A percentile compares a stretch with the other conserved stretches of the same genome.
These are phyloP conservation scores for Recurvirostra avosetta DNA, from an alignment of 2,113 vertebrate genomes.

Conservation along the genomic window DNA sequence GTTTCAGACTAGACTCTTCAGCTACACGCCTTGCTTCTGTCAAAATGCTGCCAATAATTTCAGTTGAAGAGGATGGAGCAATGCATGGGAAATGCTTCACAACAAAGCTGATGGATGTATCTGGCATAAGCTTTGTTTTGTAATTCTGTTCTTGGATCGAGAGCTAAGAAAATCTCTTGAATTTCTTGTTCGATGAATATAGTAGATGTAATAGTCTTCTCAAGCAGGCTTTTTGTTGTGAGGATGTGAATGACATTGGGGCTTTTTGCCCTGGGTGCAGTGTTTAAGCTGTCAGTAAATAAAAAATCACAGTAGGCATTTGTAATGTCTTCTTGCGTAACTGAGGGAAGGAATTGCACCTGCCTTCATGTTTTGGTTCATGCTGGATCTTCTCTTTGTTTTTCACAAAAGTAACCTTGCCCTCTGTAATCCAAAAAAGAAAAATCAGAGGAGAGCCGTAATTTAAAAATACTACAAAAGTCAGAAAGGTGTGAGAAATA, in stretches of 20 bases:
- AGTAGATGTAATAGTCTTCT: not conserved
- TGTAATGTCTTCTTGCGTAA: not conserved
- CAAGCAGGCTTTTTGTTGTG: not conserved
- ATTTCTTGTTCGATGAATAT: not conserved
- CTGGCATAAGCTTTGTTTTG: slow-evolving; percentile 29
- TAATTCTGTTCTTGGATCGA: not conserved
- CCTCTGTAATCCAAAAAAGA: not conserved
- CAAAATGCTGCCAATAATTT: slow-evolving; percentile 34
- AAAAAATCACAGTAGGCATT: not conserved
- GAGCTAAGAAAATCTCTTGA: slow-evolving; percentile 2
- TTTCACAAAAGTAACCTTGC: not conserved
- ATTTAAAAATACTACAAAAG: not conserved
- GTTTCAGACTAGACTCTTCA: not conserved
- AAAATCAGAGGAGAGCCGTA: not conserved
- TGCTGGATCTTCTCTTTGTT: not conserved
- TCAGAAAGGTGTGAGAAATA: not conserved
- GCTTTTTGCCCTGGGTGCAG: not conserved
- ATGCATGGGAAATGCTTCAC: not conserved
- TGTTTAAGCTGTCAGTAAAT: not conserved
- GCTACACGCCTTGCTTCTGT: not conserved
- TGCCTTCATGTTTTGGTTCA: not conserved
- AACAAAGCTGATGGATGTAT: slow-evolving; percentile 12
- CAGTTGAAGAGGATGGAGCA: not conserved
- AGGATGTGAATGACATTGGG: not conserved
- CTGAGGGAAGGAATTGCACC: not conserved